phyloP scores from a whole-genome alignment of 2,113 vertebrate species.

The Paraplagusia blochii region DNA sequence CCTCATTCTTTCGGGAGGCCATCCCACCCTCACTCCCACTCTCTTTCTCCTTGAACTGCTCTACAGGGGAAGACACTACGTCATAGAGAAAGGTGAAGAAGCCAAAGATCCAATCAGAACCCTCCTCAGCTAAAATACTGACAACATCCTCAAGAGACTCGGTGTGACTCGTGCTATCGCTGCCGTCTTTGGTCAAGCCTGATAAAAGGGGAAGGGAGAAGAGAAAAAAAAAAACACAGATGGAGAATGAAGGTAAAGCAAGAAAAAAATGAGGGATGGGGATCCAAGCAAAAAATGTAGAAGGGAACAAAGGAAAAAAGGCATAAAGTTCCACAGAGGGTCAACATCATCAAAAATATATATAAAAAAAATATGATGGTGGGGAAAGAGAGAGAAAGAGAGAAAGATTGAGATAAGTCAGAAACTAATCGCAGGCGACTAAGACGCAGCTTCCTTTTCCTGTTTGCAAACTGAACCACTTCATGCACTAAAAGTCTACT shows the following conservation, averaged over 20 bases:
- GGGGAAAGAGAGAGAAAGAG: slow-evolving; percentile 38
- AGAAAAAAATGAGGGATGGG: background rate
- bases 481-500: background rate
- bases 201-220: slow-evolving; percentile 74
- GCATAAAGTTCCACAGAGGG: background rate
- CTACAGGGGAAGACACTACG: slow-evolving; percentile 85
- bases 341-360: slow-evolving; percentile 4
- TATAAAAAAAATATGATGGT: slow-evolving; percentile 24
- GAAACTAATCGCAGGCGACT: slow-evolving; percentile 28
- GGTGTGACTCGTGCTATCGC: slow-evolving; percentile 80
- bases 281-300: slow-evolving; percentile 19
- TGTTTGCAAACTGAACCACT: slow-evolving; percentile 10
- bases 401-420: slow-evolving; percentile 43
- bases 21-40: slow-evolving; percentile 81
- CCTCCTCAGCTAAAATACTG: slow-evolving; percentile 98
- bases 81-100: slow-evolving; percentile 97
- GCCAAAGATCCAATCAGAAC: slow-evolving; percentile 98
- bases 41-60: slow-evolving; percentile 83
- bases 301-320: slow-evolving; percentile 22
- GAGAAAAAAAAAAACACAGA: slow-evolving; percentile 21
- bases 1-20: slow-evolving; percentile 81
- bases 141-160: slow-evolving; percentile 95
- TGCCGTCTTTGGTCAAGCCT: slow-evolving; percentile 97
- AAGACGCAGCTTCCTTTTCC: slow-evolving; percentile 26
- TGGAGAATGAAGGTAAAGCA: background rate